Base-by-base conservation (phyloP, 2,113 vertebrate genomes). In the Ia io region DNA sequence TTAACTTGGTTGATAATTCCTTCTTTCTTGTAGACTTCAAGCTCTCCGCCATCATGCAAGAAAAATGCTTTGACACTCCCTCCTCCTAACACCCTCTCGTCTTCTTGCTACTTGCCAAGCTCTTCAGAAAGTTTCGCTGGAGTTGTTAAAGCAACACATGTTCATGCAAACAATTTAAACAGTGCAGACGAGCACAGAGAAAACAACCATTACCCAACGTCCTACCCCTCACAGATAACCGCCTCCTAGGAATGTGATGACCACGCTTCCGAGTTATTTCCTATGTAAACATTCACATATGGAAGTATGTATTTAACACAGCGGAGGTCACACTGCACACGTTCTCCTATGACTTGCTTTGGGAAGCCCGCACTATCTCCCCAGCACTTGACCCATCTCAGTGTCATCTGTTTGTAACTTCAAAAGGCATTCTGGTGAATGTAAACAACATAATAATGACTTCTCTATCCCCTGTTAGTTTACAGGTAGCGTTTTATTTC, bases 121-220 rank as follows among this genome's bases (percentile, higher is more conserved):
- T 94, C 77, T 89, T 94, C 49, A 80, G 80, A 95, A 91, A 95
- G 84, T 88, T 92, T 90, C 88, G 95, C 95, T 96, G 90, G 96
- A 97, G 96, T 91, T 88, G 51, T 93, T 92, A 86, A 88, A 82
- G 83, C 76, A 93, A 94, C 84, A 69, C 78, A 79, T 77, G 87
- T 79, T 87, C 74, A n/a, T 69, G 71, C 61, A 95, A 96, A 97
- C 85, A 84, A 79, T 90, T 95, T 63, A 96, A 95, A 96, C 30
- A 92, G 95, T n/a, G 94, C 40, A 56, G 77, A 90, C 82, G 59
- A 84, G 61, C 40, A 77, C 84, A 92, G 94, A 63, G 84, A 94
- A 97, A 94, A 88, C 94, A 70, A 96, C 44, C 40, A 11, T 47
- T 76, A 74, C 13, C n/a, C n/a, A 85, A 79, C 74, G 89, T 63